Conservation (phyloP, 2,888 invertebrate species). For the Doris montereyensis region DNA sequence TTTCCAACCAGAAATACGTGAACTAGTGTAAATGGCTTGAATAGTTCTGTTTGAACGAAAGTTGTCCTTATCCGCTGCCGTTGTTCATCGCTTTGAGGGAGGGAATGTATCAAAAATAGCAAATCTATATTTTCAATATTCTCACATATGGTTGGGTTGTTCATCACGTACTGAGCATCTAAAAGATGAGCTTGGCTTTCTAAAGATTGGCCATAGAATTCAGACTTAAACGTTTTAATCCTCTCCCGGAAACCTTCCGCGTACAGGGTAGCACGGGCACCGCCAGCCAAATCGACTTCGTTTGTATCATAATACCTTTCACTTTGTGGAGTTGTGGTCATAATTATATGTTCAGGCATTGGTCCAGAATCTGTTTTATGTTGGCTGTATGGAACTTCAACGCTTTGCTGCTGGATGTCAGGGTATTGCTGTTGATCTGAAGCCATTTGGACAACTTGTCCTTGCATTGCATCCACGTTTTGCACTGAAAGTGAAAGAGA, state of each 20-base stretch:
- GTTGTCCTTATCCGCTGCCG: constrained; percentile 22
- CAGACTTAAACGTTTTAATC: constrained; percentile 2
- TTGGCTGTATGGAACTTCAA: too few species aligned
- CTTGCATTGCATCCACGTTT: too few species aligned
- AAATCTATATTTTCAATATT: constrained; percentile 12
- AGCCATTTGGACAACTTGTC: too few species aligned
- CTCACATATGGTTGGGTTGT: constrained; percentile 22
- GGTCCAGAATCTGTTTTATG: too few species aligned
- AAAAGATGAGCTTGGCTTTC: background rate
- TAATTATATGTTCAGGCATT: too few species aligned
- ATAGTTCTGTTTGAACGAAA: background rate
- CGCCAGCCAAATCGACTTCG: background rate
- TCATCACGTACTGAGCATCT: background rate
- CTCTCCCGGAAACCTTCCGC: constrained; percentile 32
- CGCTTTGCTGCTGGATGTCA: too few species aligned
- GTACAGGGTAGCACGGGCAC: background rate
- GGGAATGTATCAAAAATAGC: constrained; percentile 13
- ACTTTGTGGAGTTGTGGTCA: too few species aligned
- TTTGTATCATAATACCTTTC: too few species aligned
- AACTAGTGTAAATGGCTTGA: background rate
- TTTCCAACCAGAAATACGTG: constrained; percentile 34
- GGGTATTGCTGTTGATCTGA: too few species aligned
- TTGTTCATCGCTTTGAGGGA: constrained; percentile 26
- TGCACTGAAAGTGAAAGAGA: too few species aligned
- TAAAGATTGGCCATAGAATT: constrained; percentile 5